phyloP scores from a whole-genome alignment of 2,113 vertebrate species.

The Coryphaenoides rupestris region DNA sequence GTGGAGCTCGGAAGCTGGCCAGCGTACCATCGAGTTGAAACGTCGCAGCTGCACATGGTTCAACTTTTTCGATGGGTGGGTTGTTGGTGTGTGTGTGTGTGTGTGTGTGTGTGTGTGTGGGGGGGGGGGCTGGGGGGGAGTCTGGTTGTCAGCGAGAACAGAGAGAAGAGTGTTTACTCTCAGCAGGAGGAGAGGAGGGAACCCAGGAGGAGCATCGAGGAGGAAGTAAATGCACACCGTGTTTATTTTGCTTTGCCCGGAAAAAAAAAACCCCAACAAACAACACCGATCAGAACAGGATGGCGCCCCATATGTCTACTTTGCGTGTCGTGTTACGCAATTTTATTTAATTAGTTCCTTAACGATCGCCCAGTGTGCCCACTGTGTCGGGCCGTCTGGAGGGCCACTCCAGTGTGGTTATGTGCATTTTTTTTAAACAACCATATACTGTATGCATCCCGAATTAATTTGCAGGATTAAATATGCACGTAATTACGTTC shows the following conservation, averaged over 20 bases:
- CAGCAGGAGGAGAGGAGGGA: conserved; percentile 48
- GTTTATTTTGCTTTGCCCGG: neutral
- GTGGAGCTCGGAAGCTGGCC: neutral
- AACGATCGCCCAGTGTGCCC: neutral
- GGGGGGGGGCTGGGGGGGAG: neutral
- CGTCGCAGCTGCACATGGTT: neutral
- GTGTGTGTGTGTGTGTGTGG: no score
- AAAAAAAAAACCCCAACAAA: no score
- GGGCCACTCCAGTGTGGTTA: no score
- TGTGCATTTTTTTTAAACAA: no score
- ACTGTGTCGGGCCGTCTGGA: no score
- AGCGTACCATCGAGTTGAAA: neutral
- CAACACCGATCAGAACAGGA: neutral
- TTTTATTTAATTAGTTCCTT: neutral
- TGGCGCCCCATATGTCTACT: neutral
- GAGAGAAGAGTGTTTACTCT: conserved; percentile 29
- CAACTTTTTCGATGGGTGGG: neutral
- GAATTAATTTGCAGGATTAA: neutral
- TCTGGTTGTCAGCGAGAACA: conserved; percentile 31
- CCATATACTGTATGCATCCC: neutral
- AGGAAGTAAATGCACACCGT: conserved; percentile 50
- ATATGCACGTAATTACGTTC: neutral
- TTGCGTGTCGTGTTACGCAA: neutral
- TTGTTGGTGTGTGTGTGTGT: no score
- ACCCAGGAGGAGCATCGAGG: conserved; percentile 71